These are phyloP conservation scores for Drosophila tanythrix DNA, from an alignment of 2,888 invertebrate species.

Conservation along the genomic window DNA sequence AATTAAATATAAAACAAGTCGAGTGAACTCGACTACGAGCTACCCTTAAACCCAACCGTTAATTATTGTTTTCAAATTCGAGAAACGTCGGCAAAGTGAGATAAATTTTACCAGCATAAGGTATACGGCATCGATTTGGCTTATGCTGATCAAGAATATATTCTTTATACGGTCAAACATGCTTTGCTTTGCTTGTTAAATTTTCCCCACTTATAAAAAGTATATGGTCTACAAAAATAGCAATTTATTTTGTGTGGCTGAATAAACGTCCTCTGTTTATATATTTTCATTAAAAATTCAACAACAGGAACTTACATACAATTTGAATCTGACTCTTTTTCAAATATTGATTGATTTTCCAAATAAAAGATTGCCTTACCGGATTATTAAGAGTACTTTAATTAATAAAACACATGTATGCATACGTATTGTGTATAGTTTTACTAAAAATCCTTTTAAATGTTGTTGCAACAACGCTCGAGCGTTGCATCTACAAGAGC, in stretches of 20 bases:
- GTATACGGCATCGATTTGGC: not conserved
- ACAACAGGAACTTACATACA: not conserved
- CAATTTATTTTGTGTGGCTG: not conserved
- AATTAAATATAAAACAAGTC: constrained; percentile 1
- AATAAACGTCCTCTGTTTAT: not conserved
- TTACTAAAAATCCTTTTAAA: not conserved
- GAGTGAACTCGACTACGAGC: no score
- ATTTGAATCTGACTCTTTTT: not conserved
- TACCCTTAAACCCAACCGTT: no score
- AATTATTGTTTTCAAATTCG: not conserved
- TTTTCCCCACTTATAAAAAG: not conserved
- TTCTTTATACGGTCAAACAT: not conserved
- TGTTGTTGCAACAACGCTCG: not conserved
- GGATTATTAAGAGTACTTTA: not conserved
- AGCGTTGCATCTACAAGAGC: not conserved
- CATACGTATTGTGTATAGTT: not conserved
- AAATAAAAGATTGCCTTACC: not conserved
- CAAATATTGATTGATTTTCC: not conserved
- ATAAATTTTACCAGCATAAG: not conserved
- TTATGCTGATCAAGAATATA: not conserved
- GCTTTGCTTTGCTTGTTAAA: not conserved
- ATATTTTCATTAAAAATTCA: not conserved
- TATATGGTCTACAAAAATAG: not conserved
- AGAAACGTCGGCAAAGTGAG: not conserved
- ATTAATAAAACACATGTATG: not conserved